Evolutionary conservation across 1,140 invertebrate genomes (phyloP).

Genomic region (Polypedilum pembai): DNA sequence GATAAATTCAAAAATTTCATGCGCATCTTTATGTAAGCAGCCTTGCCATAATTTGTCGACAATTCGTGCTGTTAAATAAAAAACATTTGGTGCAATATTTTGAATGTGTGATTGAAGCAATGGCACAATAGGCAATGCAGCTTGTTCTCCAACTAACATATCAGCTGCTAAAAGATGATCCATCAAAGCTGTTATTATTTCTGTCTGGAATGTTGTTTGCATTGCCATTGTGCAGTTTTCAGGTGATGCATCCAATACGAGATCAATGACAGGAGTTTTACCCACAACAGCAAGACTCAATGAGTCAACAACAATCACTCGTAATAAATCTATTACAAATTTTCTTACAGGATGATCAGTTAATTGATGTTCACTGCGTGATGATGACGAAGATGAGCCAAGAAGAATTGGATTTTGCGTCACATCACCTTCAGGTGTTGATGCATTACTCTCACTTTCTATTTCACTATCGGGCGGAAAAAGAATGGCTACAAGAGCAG

Average conservation of each 20-base stretch:
- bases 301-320: slow-evolving; percentile 90
- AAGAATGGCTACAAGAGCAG: slow-evolving; percentile 76
- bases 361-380: slow-evolving; percentile 50
- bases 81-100: slow-evolving; percentile 82
- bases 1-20: slow-evolving; percentile 93
- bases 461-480: slow-evolving; percentile 55
- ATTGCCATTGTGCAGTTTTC: slow-evolving; percentile 70
- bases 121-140: slow-evolving; percentile 65
- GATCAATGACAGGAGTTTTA: slow-evolving; percentile 67
- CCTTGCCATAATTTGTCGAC: slow-evolving; percentile 98
- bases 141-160: slow-evolving; percentile 74
- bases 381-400: slow-evolving; percentile 30
- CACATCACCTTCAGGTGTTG: slow-evolving; percentile 63
- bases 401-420: slow-evolving; percentile 36
- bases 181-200: slow-evolving; percentile 85
- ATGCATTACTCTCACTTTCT: slow-evolving; percentile 52
- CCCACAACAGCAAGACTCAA: slow-evolving; percentile 72
- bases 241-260: slow-evolving; percentile 81
- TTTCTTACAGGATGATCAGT: slow-evolving; percentile 80
- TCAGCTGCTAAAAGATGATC: slow-evolving; percentile 89
- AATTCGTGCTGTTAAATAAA: slow-evolving; percentile 83
- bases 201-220: slow-evolving; percentile 85
- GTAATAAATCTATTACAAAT: slow-evolving; percentile 89
- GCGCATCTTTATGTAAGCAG: slow-evolving; percentile 76
- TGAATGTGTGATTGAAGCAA: slow-evolving; percentile 69